Percentiles rank a stretch among this genome's conserved stretches.
Evolutionary conservation across 2,797 vertebrate species (phyloP).

Genomic region (Uromys caudimaculatus): DNA sequence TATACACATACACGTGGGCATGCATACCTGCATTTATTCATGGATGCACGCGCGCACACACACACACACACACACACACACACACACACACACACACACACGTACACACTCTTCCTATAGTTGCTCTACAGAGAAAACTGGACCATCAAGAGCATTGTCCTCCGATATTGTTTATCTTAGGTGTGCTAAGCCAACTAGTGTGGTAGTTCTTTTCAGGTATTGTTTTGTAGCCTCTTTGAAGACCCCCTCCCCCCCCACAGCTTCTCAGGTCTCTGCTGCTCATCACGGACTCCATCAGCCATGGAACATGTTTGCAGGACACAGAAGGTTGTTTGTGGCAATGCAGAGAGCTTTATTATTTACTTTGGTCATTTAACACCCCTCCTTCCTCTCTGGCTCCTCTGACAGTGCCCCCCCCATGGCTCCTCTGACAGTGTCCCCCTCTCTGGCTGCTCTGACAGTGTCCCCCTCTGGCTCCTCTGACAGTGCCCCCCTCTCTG

Average conservation of each 20-base stretch:
- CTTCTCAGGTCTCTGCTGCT: neutral
- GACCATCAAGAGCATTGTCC: neutral
- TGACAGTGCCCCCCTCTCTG: too few species aligned
- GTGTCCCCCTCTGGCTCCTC: too few species aligned
- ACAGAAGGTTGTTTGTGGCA: neutral
- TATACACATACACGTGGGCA: neutral
- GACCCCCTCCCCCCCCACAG: neutral
- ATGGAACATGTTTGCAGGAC: neutral
- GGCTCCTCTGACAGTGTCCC: too few species aligned
- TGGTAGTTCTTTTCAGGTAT: neutral
- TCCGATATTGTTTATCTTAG: neutral
- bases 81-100: neutral
- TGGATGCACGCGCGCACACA: too few species aligned
- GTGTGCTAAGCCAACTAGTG: neutral
- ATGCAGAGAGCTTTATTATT: neutral
- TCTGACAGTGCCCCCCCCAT: too few species aligned
- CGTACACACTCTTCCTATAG: neutral
- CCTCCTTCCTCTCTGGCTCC: too few species aligned
- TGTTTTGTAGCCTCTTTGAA: neutral
- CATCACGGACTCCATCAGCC: neutral
- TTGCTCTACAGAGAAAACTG: neutral
- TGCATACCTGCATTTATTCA: neutral
- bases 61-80: neutral
- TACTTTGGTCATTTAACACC: neutral
- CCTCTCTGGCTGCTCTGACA: neutral